These are phyloP conservation scores for Ceyx melanurus DNA, from an alignment of 2,113 vertebrate genomes.

Conservation along the genomic window DNA sequence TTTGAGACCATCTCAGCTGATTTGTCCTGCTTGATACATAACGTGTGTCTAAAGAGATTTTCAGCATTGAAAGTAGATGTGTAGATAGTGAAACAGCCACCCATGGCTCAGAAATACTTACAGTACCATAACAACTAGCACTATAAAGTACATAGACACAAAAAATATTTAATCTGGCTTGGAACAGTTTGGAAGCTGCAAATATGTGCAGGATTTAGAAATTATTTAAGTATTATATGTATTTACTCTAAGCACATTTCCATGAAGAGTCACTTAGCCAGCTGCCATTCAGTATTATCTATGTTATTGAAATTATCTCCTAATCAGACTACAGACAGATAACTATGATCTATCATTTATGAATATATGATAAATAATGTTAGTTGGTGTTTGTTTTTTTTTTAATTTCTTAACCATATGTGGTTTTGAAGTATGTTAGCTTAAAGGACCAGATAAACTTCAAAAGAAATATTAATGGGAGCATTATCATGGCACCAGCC, in stretches of 20 bases:
- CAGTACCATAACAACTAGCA: neutral
- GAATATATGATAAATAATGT: neutral
- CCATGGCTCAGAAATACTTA: neutral
- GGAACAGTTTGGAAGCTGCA: neutral
- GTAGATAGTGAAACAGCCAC: neutral
- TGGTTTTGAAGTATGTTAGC: neutral
- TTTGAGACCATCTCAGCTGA: neutral
- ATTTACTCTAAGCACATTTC: neutral
- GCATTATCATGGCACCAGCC: neutral
- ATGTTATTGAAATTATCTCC: neutral
- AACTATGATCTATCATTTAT: conserved; percentile 27
- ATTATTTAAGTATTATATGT: neutral
- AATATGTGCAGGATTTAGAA: neutral
- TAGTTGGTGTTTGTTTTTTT: neutral
- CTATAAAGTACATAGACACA: neutral
- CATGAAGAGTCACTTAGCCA: neutral
- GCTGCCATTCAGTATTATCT: neutral
- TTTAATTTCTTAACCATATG: neutral
- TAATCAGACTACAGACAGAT: neutral
- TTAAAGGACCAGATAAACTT: neutral
- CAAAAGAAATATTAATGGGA: conserved; percentile 4
- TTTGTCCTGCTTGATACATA: neutral
- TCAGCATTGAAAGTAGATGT: neutral
- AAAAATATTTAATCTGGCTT: neutral
- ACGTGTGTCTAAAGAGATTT: neutral